phyloP scores from a whole-genome alignment of 2,888 invertebrate species.

The Andricus quercusramuli region DNA sequence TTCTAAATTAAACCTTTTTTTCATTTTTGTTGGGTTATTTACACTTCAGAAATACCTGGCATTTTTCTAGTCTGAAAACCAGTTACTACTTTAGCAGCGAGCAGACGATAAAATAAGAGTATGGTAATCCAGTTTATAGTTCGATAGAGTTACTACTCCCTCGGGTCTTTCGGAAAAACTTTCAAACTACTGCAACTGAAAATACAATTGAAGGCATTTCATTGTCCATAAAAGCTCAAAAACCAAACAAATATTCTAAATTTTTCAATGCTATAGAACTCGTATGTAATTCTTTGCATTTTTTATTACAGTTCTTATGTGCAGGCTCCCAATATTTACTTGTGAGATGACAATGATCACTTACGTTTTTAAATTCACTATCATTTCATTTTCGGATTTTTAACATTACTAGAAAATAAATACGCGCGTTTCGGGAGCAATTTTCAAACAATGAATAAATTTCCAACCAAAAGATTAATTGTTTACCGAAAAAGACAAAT shows the following conservation, averaged over 20 bases:
- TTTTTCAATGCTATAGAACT: neutral
- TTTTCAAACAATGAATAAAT: too few species aligned
- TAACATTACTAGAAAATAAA: too few species aligned
- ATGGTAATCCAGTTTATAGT: conserved; percentile 19
- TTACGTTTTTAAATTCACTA: too few species aligned
- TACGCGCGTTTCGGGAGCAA: too few species aligned
- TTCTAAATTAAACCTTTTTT: neutral
- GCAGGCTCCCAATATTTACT: too few species aligned
- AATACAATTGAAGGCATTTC: neutral
- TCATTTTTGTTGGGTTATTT: neutral
- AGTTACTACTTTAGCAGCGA: neutral
- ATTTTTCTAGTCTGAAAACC: conserved; percentile 19
- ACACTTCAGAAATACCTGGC: neutral
- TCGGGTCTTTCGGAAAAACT: conserved; percentile 3
- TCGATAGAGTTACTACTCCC: conserved; percentile 7
- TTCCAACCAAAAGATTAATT: too few species aligned
- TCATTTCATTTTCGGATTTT: too few species aligned
- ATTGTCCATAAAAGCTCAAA: neutral
- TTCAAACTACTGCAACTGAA: neutral
- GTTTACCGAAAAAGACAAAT: too few species aligned
- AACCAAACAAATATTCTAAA: neutral
- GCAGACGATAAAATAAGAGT: conserved; percentile 18
- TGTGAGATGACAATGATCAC: too few species aligned
- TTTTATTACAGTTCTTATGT: too few species aligned
- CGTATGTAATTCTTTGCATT: too few species aligned